phyloP scores from a whole-genome alignment of 2,888 invertebrate genomes.

The Lobophora halterata region DNA sequence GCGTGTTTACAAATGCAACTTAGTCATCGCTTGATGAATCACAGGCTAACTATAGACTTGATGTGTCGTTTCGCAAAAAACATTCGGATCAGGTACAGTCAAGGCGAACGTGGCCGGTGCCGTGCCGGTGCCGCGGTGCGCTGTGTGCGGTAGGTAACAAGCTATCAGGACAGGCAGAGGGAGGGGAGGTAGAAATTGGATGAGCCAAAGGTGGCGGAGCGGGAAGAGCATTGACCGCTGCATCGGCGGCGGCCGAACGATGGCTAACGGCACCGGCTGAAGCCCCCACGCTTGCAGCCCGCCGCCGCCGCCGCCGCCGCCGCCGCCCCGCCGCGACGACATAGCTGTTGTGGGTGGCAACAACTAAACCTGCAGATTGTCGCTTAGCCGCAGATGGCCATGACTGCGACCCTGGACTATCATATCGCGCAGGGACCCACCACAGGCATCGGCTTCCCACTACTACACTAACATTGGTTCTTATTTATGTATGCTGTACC shows the following conservation, averaged over 20 bases:
- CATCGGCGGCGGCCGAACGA: constrained; percentile 34
- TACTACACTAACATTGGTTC: too few species aligned
- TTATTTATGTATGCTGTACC: too few species aligned
- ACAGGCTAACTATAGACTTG: constrained; percentile 19
- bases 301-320: constrained; percentile 48
- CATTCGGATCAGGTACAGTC: constrained; percentile 10
- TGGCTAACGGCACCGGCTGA: constrained; percentile 61
- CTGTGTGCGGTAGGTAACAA: constrained; percentile 11
- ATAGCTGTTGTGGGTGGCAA: constrained; percentile 1
- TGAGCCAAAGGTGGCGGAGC: constrained; percentile 52
- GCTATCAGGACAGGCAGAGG: constrained; percentile 33
- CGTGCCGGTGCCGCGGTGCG: too few species aligned
- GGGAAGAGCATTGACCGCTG: constrained; percentile 71
- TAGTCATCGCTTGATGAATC: constrained; percentile 30
- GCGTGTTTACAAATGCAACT: too few species aligned
- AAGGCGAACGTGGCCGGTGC: constrained; percentile 28
- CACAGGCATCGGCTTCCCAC: too few species aligned
- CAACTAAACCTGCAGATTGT: too few species aligned
- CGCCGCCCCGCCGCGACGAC: constrained; percentile 41
- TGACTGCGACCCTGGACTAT: too few species aligned
- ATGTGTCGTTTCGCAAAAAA: constrained; percentile 17
- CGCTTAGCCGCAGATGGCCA: too few species aligned
- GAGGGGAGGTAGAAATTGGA: constrained; percentile 12
- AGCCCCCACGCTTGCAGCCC: constrained; percentile 44
- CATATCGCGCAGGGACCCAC: too few species aligned